phyloP scores from a whole-genome alignment of 2,797 vertebrate genomes.

The Botia almorhae region DNA sequence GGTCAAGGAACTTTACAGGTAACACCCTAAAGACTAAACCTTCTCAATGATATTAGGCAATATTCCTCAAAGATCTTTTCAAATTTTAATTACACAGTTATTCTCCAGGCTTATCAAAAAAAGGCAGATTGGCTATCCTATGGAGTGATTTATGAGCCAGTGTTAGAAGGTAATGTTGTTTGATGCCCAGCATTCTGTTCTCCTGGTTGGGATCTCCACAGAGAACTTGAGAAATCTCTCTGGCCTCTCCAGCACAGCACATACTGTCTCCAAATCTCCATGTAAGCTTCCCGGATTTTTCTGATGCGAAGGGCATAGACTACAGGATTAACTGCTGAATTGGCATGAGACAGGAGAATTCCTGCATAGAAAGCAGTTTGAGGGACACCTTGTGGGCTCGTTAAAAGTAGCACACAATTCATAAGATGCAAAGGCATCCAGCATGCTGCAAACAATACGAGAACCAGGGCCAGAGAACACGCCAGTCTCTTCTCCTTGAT shows the following conservation, averaged over 20 bases:
- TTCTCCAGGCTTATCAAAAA: background rate
- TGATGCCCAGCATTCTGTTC: constrained; percentile 22
- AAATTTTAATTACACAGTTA: background rate
- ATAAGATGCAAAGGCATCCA: constrained; percentile 89
- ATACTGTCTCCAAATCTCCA: constrained; percentile 71
- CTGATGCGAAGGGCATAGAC: constrained; percentile 86
- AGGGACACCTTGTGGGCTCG: constrained; percentile 68
- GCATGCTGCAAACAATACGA: constrained; percentile 82
- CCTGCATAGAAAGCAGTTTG: constrained; percentile 54
- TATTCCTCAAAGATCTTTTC: background rate
- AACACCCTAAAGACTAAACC: background rate
- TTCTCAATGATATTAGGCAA: background rate
- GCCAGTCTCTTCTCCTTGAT: constrained; percentile 83
- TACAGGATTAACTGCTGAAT: constrained; percentile 90
- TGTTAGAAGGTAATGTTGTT: background rate
- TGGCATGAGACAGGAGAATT: constrained; percentile 86
- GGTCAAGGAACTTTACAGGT: background rate
- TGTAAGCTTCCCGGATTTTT: constrained; percentile 81
- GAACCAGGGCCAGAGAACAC: constrained; percentile 83
- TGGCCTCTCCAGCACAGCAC: constrained; percentile 56
- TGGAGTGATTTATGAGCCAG: background rate
- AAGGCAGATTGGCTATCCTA: background rate
- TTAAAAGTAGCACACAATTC: constrained; percentile 77
- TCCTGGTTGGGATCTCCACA: constrained; percentile 3
- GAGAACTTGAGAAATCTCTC: background rate